Conservation (phyloP, 2,888 invertebrate species). For the Machimus rusticus region DNA sequence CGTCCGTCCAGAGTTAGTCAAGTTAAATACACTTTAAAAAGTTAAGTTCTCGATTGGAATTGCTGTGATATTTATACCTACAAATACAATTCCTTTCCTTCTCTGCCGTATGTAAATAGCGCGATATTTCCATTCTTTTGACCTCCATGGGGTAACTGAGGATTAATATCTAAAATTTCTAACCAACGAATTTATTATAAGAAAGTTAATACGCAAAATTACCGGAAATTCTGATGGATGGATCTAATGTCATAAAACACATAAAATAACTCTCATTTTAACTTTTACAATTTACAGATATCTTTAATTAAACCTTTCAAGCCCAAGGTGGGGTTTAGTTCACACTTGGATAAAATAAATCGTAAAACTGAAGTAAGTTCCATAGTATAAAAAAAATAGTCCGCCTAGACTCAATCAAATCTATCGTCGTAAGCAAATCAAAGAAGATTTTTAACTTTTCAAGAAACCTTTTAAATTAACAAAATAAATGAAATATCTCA, state of each 20-base stretch:
- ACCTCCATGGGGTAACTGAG: background rate
- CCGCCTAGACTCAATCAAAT: background rate
- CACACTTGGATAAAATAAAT: constrained; percentile 13
- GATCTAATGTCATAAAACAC: background rate
- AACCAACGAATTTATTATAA: background rate
- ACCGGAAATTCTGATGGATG: background rate
- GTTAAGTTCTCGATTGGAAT: no score
- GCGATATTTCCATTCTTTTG: background rate
- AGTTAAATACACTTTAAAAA: no score
- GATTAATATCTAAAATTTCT: background rate
- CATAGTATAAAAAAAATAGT: background rate
- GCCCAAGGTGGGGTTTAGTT: background rate
- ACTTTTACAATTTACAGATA: constrained; percentile 17
- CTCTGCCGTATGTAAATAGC: background rate
- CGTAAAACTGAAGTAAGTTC: constrained; percentile 17
- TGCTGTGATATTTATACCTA: no score
- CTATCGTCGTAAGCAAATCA: background rate
- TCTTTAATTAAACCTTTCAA: constrained; percentile 25
- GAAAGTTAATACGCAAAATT: background rate
- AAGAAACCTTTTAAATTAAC: background rate
- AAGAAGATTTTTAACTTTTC: background rate
- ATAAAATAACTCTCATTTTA: background rate
- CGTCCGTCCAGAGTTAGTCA: background rate
- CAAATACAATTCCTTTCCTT: background rate
- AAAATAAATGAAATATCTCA: background rate